phyloP scores from a whole-genome alignment of 2,113 vertebrate species.

The Ptychochromis oligacanthus region DNA sequence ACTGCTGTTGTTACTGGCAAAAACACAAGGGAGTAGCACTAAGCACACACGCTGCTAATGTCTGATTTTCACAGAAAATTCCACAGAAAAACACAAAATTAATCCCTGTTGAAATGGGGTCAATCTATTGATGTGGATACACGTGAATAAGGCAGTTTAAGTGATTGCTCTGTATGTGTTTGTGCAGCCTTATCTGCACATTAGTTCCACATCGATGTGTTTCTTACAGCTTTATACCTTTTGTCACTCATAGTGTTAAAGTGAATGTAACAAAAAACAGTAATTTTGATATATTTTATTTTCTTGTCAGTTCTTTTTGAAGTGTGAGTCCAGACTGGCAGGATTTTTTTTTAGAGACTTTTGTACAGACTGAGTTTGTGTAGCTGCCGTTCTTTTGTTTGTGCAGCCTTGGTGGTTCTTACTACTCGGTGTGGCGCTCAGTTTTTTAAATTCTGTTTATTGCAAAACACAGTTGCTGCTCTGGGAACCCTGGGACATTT shows the following conservation, averaged over 20 bases:
- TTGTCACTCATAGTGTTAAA: not conserved
- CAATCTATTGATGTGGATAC: not conserved
- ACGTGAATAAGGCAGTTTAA: not conserved
- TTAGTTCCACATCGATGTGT: not conserved
- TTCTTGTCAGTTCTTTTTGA: not conserved
- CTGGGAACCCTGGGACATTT: not conserved
- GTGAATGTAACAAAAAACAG: not conserved
- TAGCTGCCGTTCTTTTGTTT: not conserved
- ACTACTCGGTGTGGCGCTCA: not conserved
- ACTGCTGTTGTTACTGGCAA: conserved; percentile 24
- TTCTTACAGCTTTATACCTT: not conserved
- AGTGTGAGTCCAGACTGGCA: not conserved
- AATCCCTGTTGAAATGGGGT: not conserved
- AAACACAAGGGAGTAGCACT: not conserved
- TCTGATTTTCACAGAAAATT: not conserved
- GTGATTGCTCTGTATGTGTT: not conserved
- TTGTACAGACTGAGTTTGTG: not conserved
- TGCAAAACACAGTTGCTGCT: not conserved
- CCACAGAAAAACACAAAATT: not conserved
- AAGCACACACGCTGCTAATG: not conserved
- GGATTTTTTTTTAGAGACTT: not conserved
- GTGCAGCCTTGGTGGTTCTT: not conserved
- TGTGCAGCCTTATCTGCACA: not conserved
- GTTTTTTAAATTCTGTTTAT: not conserved
- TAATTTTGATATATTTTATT: not conserved